These are phyloP conservation scores for Coreius guichenoti DNA, from an alignment of 2,797 vertebrate genomes.

Conservation along the genomic window DNA sequence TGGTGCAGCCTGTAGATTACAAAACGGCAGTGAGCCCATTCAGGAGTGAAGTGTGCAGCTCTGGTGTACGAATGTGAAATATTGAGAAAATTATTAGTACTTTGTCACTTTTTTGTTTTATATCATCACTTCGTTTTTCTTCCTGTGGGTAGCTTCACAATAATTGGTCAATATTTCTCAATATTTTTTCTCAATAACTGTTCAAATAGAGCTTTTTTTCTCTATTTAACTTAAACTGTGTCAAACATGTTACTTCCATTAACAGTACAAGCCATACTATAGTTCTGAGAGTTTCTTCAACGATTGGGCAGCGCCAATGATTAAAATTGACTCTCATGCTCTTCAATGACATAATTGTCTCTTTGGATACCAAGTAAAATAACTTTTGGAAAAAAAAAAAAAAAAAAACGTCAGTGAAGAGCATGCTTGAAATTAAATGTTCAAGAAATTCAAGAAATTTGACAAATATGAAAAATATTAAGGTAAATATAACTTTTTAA, in stretches of 20 bases:
- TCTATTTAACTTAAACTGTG: neutral
- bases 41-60: neutral
- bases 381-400: neutral
- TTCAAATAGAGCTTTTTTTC: too few species aligned
- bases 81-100: neutral
- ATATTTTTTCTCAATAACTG: too few species aligned
- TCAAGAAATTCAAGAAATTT: neutral
- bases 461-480: neutral
- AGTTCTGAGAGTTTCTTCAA: neutral
- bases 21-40: neutral
- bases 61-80: neutral
- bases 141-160: neutral
- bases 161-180: neutral
- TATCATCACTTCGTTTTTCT: neutral
- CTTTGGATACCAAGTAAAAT: neutral
- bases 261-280: neutral
- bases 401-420: neutral
- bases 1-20: neutral
- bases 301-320: too few species aligned
- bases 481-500: neutral
- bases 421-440: neutral
- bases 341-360: neutral
- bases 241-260: neutral
- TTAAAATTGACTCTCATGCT: neutral
- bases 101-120: neutral